These are phyloP conservation scores for Genyomyrus donnyi DNA, from an alignment of 2,113 vertebrate species.

Conservation along the genomic window DNA sequence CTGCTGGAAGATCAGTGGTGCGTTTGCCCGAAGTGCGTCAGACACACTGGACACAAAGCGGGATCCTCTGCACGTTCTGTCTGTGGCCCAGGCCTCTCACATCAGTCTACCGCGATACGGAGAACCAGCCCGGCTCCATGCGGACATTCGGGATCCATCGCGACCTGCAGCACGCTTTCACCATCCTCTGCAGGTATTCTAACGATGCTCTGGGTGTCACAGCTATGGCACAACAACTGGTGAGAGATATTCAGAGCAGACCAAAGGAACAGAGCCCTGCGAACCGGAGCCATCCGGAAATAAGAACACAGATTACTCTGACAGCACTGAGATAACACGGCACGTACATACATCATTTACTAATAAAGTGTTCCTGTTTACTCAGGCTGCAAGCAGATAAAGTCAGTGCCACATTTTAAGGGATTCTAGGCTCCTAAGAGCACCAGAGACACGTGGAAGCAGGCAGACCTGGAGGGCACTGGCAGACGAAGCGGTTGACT, in stretches of 20 bases:
- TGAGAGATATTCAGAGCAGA: background rate
- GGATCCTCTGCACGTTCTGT: background rate
- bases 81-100: background rate
- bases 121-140: background rate
- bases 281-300: background rate
- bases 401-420: background rate
- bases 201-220: background rate
- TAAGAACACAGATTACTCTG: background rate
- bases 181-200: background rate
- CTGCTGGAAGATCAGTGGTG: background rate
- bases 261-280: background rate
- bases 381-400: background rate
- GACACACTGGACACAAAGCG: background rate
- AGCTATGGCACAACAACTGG: background rate
- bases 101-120: background rate
- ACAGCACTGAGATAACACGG: background rate
- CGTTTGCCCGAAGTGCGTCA: background rate
- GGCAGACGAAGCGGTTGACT: constrained; percentile 73
- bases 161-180: background rate
- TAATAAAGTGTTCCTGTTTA: background rate
- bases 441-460: background rate
- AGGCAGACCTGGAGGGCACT: constrained; percentile 72
- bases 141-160: background rate
- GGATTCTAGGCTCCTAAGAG: background rate
- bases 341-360: background rate